These are phyloP conservation scores for Hirtodrosophila alboralis DNA, from an alignment of 2,888 invertebrate species.

Conservation along the genomic window DNA sequence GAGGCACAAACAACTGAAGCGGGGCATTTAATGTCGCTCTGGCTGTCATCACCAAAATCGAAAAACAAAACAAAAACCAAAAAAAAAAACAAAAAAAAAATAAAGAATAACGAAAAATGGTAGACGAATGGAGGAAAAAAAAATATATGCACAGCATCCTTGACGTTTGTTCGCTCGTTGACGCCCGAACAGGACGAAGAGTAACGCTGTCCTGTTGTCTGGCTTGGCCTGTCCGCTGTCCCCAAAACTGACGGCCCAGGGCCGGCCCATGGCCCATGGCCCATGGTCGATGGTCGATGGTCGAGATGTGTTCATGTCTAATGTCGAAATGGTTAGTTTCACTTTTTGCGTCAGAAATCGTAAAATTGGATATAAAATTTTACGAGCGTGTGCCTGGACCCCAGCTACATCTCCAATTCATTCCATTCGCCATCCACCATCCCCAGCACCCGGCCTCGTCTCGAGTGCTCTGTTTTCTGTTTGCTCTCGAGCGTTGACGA, in stretches of 20 bases:
- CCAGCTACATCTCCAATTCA: background rate
- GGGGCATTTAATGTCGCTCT: conserved; percentile 79
- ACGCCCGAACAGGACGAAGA: conserved; percentile 59
- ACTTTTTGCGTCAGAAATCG: conserved; percentile 80
- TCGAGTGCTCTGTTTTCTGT: conserved; percentile 64
- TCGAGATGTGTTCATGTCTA: conserved; percentile 79
- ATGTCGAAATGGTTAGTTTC: conserved; percentile 79
- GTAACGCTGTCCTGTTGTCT: conserved; percentile 17
- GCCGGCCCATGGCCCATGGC: conserved; percentile 34
- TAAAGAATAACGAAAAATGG: conserved; percentile 27
- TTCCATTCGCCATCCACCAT: background rate
- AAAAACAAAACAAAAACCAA: conserved; percentile 61
- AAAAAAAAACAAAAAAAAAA: conserved; percentile 19
- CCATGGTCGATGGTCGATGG: conserved; percentile 30
- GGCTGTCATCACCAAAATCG: conserved; percentile 78
- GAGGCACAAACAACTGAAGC: conserved; percentile 76
- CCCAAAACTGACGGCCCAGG: conserved; percentile 30
- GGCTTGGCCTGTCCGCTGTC: conserved; percentile 13
- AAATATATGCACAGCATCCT: conserved; percentile 72
- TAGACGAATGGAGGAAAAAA: conserved; percentile 28
- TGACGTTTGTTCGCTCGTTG: conserved; percentile 80
- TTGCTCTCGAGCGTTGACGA: conserved; percentile 48
- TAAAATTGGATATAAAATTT: conserved; percentile 80
- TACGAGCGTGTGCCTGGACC: conserved; percentile 70
- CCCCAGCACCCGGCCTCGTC: conserved; percentile 42